Conservation (phyloP, 92 coral and sea anemone genomes). For the Bergia sp. region DNA sequence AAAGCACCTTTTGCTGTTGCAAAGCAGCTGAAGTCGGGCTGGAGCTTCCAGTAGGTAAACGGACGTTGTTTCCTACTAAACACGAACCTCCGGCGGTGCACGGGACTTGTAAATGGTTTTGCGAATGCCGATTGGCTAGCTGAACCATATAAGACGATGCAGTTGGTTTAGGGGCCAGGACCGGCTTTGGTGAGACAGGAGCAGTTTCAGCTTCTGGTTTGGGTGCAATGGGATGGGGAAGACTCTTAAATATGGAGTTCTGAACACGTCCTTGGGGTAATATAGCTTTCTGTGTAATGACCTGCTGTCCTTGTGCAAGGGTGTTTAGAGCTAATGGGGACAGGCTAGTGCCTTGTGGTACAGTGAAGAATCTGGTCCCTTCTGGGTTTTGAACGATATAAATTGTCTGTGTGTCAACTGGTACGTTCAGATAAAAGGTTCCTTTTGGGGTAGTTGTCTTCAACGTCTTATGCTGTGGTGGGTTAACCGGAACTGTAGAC, state of each 20-base stretch:
- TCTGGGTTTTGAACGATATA: slow-evolving; percentile 29
- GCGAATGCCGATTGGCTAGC: background rate
- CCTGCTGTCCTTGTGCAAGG: slow-evolving; percentile 29
- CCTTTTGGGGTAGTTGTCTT: slow-evolving; percentile 27
- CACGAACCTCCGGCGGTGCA: background rate
- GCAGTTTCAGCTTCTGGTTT: background rate
- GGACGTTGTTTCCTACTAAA: background rate
- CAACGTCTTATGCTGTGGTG: background rate
- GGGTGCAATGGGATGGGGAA: slow-evolving; percentile 39
- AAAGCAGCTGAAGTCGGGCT: background rate
- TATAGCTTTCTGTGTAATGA: background rate
- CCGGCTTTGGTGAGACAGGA: background rate
- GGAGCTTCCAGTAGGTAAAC: background rate
- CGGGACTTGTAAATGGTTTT: background rate
- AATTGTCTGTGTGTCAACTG: slow-evolving; percentile 27
- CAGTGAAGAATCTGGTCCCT: slow-evolving; percentile 36
- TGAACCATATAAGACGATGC: slow-evolving; percentile 2
- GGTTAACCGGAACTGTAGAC: background rate
- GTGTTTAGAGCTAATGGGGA: slow-evolving; percentile 3
- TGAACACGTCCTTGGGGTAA: background rate
- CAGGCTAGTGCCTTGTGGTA: slow-evolving; percentile 26
- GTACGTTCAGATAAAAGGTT: slow-evolving; percentile 14
- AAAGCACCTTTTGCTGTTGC: slow-evolving; percentile 14
- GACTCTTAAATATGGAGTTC: background rate
- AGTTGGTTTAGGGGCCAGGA: background rate